phyloP scores from a whole-genome alignment of 2,113 vertebrate genomes.

The Sitta europaea region DNA sequence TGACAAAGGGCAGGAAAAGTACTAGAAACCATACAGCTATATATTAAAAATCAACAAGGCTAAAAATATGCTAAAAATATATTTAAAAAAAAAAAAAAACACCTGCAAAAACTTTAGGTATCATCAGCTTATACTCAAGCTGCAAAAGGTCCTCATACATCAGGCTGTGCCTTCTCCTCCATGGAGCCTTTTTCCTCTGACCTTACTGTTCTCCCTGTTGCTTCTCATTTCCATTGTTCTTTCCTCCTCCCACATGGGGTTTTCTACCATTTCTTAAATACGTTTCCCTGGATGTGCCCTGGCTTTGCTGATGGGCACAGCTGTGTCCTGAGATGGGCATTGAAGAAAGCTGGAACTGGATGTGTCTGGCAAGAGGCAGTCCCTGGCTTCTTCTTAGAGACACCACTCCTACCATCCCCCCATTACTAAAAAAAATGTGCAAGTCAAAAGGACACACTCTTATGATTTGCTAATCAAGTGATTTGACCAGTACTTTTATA shows the following conservation, averaged over 20 bases:
- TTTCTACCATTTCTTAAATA: not conserved
- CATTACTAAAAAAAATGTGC: not conserved
- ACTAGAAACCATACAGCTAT: not conserved
- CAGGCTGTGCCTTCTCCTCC: not conserved
- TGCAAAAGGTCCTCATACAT: not conserved
- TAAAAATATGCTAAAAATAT: not conserved
- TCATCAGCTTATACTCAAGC: not conserved
- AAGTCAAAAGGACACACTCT: not conserved
- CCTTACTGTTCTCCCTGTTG: not conserved
- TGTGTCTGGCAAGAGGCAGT: not conserved
- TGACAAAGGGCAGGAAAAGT: not conserved
- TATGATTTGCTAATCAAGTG: not conserved
- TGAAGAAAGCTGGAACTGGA: not conserved
- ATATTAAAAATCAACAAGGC: not conserved
- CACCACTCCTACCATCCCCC: rapidly evolving
- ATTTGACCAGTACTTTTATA: not conserved
- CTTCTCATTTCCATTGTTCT: not conserved
- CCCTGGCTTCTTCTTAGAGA: not conserved
- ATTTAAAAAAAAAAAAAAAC: not conserved
- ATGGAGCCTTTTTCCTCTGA: not conserved
- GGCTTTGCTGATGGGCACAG: not conserved
- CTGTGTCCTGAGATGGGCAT: not conserved
- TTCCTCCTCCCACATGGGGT: not conserved
- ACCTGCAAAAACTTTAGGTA: not conserved
- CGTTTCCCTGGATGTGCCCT: not conserved